Evolutionary conservation across 2,113 vertebrate species (phyloP), one percentile per base, ranked within the genome.

Genomic region (Menidia beryllina): DNA sequence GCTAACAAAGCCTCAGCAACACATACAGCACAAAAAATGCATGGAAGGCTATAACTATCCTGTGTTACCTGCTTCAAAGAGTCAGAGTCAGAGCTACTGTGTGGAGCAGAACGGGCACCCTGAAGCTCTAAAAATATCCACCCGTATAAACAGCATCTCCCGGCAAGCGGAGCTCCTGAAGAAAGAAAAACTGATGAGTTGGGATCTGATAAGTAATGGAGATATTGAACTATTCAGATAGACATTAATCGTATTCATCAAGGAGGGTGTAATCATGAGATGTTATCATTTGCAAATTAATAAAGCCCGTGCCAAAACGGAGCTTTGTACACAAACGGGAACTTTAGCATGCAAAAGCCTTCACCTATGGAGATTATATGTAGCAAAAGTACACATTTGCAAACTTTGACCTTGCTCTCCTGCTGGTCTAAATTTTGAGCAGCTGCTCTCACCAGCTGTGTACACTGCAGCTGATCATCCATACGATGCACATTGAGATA

Each of bases 81-180:
- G 10, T 67, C 21, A 68, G 27, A 49, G 45, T n/a, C 59, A 75
- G 59, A 74, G 71, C 47, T 72, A 17, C 25, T 49, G 54, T 61
- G 49, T 27, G 56, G 56, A 41, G 63, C 64, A 56, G 60, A 80
- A 58, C 7, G n/a, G 57, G 26, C 50, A 74, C 48, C 66, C 51
- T 65, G 68, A 20, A 53, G 71, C 73, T 81, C 77, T 81, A 85
- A 84, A 91, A 85, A 86, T 91, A 89, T 41, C 56, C 51, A 24
- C 59, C 53, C 47, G 25, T 68, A 55, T 75, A 85, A 82, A 84
- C 39, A 77, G 53, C 75, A 69, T 69, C 65, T 82, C 76, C 73
- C 36, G 48, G 72, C 39, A 53, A 84, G 75, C 52, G 59, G 59
- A 81, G 57, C 65, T 36, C 11, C 45, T 41, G 49, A 72, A 72